Conservation (phyloP, 1,140 invertebrate species). For the Aphaenogaster ashmeadi region DNA sequence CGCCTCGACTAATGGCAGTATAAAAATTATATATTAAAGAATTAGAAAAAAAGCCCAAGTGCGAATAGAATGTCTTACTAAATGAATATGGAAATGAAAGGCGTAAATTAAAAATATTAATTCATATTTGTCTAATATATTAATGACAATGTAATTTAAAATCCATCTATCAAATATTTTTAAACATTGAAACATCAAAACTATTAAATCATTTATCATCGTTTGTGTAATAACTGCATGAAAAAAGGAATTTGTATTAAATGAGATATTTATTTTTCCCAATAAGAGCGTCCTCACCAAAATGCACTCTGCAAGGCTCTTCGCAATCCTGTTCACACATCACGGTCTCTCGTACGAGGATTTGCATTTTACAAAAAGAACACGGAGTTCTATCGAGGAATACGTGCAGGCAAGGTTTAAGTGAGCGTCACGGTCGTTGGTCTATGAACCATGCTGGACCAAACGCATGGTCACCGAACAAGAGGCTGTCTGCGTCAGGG, state of each 20-base stretch:
- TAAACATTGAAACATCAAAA: not conserved
- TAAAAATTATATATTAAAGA: not conserved
- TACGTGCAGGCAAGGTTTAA: constrained; percentile 80
- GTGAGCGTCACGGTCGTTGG: constrained; percentile 72
- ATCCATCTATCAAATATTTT: not conserved
- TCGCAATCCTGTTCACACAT: constrained; percentile 68
- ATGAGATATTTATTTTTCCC: not conserved
- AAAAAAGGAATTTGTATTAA: not conserved
- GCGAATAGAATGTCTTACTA: not conserved
- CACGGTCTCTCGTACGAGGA: constrained; percentile 69
- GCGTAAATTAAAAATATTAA: constrained; percentile 46
- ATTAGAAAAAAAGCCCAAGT: not conserved
- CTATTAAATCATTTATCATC: not conserved
- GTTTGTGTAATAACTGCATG: no score
- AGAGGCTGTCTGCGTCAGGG: constrained; percentile 77
- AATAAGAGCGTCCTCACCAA: constrained; percentile 29
- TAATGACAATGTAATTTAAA: constrained; percentile 34
- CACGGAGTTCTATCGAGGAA: constrained; percentile 74
- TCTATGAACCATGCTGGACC: constrained; percentile 71
- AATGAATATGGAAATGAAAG: not conserved
- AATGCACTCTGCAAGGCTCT: constrained; percentile 55
- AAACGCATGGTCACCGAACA: constrained; percentile 75
- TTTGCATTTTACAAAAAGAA: constrained; percentile 82
- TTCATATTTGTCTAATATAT: constrained; percentile 59
- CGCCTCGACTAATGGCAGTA: not conserved